Percentiles rank a stretch among this genome's conserved stretches.
Conservation (phyloP, 2,888 invertebrate genomes). For the Eledone cirrhosa region DNA sequence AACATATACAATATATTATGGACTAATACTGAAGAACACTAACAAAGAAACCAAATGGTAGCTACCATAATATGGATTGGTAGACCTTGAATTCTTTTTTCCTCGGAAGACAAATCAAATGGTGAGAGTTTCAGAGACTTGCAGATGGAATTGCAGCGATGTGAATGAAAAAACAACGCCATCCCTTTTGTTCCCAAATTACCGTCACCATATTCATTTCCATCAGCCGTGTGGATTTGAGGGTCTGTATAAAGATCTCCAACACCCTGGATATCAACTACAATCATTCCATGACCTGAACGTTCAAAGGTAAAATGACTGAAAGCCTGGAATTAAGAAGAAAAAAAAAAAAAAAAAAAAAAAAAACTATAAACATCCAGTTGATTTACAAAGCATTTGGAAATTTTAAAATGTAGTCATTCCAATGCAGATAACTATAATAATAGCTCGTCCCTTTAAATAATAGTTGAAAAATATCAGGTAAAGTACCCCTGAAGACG, state of each 20-base stretch:
- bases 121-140: conserved; percentile 68
- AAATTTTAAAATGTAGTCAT: too few species aligned
- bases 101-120: conserved; percentile 70
- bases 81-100: conserved; percentile 51
- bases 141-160: conserved; percentile 71
- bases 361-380: background rate
- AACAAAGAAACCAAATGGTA: background rate
- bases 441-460: too few species aligned
- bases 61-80: background rate
- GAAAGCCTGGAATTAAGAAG: conserved; percentile 66
- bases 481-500: too few species aligned
- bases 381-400: too few species aligned
- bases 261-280: conserved; percentile 73
- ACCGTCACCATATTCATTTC: conserved; percentile 70
- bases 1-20: too few species aligned
- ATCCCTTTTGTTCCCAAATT: conserved; percentile 72
- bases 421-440: background rate
- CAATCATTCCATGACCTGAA: conserved; percentile 72
- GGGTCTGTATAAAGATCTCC: conserved; percentile 73
- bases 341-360: background rate
- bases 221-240: conserved; percentile 71
- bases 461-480: too few species aligned
- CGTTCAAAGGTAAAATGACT: conserved; percentile 73
- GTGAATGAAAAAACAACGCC: conserved; percentile 73
- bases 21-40: background rate